Percentiles rank a stretch among this genome's conserved stretches.
Conservation (phyloP, 2,888 invertebrate genomes). For the Patella depressa region DNA sequence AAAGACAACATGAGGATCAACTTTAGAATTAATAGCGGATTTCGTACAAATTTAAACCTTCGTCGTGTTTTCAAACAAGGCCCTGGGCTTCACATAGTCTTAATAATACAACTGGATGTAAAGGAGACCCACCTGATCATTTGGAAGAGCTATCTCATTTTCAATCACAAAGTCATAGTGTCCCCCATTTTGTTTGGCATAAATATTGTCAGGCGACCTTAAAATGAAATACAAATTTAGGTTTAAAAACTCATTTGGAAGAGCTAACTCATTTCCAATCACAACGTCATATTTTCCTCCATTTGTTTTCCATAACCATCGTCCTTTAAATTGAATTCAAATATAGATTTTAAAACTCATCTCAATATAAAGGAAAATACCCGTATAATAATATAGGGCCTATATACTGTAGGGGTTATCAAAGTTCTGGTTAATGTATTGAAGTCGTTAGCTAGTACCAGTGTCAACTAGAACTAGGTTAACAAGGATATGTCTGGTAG, state of each 20-base stretch:
- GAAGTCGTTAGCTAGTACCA: too few relatives aligned
- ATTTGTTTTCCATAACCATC: slow-evolving; percentile 62
- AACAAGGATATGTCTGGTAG: too few relatives aligned
- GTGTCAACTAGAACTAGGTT: too few relatives aligned
- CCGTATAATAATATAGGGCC: slow-evolving; percentile 20
- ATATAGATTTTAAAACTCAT: too few relatives aligned
- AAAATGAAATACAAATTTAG: background rate
- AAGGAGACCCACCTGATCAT: slow-evolving; percentile 33
- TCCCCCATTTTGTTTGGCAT: slow-evolving; percentile 60
- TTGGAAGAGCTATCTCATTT: slow-evolving; percentile 36
- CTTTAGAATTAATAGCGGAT: too few relatives aligned
- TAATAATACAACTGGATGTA: too few relatives aligned
- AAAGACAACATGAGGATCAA: too few relatives aligned
- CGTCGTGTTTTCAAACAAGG: too few relatives aligned
- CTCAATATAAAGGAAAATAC: slow-evolving; percentile 23
- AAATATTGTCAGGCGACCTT: slow-evolving; percentile 57
- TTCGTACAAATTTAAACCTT: too few relatives aligned
- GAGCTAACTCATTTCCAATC: slow-evolving; percentile 37
- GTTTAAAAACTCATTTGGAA: slow-evolving; percentile 41
- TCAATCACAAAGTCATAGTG: slow-evolving; percentile 54
- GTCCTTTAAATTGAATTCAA: slow-evolving; percentile 40
- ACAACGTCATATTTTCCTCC: slow-evolving; percentile 59
- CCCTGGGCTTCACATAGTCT: too few relatives aligned
- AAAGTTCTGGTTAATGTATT: too few relatives aligned
- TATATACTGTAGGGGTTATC: too few relatives aligned